Evolutionary conservation across 2,888 invertebrate species (phyloP), one percentile per base, ranked within the genome.

Genomic region (Muschampia plurimacula): DNA sequence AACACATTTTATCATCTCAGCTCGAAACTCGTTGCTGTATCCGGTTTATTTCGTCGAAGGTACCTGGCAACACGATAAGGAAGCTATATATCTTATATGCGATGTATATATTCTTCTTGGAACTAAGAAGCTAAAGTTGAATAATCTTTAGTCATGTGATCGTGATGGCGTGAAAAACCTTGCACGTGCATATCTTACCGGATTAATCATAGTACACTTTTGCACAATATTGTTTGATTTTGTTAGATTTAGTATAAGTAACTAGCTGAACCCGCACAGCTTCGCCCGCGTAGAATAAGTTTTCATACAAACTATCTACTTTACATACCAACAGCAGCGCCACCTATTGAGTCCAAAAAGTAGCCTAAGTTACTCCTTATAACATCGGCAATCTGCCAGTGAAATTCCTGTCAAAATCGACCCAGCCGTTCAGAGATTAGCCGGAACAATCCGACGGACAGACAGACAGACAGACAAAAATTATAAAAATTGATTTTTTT

Each of bases 121-220:
- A 68, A 60, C 2, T 41, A 7, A 39, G 44, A 44, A 59, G 28
- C 44, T 60, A 57, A 44, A 57, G 46, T 62, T 49, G 68, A 63
- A 63, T 63, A 63, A 63, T 63, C 67, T 60, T 62, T 52, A 76
- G 75, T 75, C 77, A 79, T 77, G 75, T 76, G 76, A 75, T 76
- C 77, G 32, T 70, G 72, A 74, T 72, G 72, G 60, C 72, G 57
- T 67, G 69, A 75, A 74, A 78, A 75, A 74, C 75, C 76, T 77
- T 63, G 77, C 79, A 77, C 77, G 78, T 78, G 60, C 60, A 41
- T 62, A 41, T 10, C n/a, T 62, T 36, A 36, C 62, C 62, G 62
- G 62, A 62, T 62, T 62, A 15, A 15, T 41, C 62, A 15, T 62
- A n/a, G n/a, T 52, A n/a, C 4, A 49, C 13, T 49, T 5, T 4